phyloP scores from a whole-genome alignment of 2,888 invertebrate genomes.

The Pandemis cinnamomeana region DNA sequence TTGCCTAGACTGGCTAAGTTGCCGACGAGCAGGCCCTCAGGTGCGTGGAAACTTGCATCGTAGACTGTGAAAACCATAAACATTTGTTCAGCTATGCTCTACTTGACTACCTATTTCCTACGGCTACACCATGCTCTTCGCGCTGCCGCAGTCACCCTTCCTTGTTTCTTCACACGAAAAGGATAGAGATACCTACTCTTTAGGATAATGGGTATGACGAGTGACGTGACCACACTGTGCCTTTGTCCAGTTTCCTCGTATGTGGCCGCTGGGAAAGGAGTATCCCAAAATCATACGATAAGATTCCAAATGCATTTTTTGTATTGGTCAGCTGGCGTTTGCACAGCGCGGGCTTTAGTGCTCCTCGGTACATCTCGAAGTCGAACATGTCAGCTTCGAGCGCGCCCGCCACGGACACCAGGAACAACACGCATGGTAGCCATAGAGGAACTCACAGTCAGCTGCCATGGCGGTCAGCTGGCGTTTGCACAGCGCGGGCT shows the following conservation, averaged over 20 bases:
- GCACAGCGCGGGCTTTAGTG: not conserved
- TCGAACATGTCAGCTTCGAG: not conserved
- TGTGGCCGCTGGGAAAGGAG: too few relatives aligned
- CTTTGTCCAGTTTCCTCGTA: too few relatives aligned
- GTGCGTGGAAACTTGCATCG: not conserved
- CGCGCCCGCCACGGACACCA: not conserved
- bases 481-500: not conserved
- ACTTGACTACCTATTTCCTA: too few relatives aligned
- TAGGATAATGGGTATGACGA: too few relatives aligned
- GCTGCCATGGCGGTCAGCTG: not conserved
- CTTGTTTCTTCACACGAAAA: too few relatives aligned
- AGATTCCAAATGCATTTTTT: not conserved
- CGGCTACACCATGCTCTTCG: too few relatives aligned
- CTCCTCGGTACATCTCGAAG: not conserved
- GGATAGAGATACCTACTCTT: too few relatives aligned
- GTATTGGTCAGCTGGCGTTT: not conserved
- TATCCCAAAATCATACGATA: too few relatives aligned
- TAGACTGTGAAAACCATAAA: not conserved
- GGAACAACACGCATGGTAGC: not conserved
- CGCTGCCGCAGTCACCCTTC: too few relatives aligned
- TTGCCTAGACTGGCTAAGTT: slow-evolving; percentile 1
- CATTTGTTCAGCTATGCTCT: not conserved
- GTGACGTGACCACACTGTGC: too few relatives aligned
- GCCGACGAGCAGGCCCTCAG: not conserved
- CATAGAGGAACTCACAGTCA: not conserved